Evolutionary conservation across 2,797 vertebrate genomes (phyloP), one percentile per base, ranked within the genome.

Genomic region (Sebastes nivosus): DNA sequence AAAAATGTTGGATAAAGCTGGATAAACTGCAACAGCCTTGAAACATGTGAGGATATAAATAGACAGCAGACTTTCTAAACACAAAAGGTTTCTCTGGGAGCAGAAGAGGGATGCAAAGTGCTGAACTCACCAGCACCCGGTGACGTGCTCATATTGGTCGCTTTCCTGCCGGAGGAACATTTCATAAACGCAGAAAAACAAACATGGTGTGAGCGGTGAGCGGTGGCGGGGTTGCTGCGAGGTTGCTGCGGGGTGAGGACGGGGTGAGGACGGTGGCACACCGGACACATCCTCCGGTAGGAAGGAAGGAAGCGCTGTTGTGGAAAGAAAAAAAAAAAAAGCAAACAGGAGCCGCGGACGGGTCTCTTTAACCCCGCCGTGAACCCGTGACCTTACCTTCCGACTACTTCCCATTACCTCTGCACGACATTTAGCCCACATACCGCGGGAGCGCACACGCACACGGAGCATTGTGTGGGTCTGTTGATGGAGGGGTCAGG

Each of bases 271-370:
- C 91, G 88, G 86, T 88, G 89, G 88, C 89, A 79, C 95, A 46
- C 66, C 85, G 93, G 94, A 93, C 96, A 97, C 96, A 95, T 97
- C 97, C 97, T 96, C 93, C 94, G 93, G 93, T 94, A 96, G 97
- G 97, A 97, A 98, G 97, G 97, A 98, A 97, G 97, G 97, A 98
- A 97, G 95, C 89, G 92, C 92, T 93, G 95, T 90, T 92, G 95
- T 89, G 94, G 95, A 72, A 36, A 36, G 4, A 4, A 22, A 32
- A 5, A 29, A 59, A 63, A 30, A 58, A 95, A 30, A 58, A 95
- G 93, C 90, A 95, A 96, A 98, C 97, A 97, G 97, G 96, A 96
- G 94, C 85, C 93, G 88, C 84, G 94, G 92, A 93, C 94, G 92
- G 95, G 66, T 94, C 93, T 93, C 92, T 90, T 94, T 97, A 96